Conservation (phyloP, 2,888 invertebrate species). For the Drosophila peninsularis region DNA sequence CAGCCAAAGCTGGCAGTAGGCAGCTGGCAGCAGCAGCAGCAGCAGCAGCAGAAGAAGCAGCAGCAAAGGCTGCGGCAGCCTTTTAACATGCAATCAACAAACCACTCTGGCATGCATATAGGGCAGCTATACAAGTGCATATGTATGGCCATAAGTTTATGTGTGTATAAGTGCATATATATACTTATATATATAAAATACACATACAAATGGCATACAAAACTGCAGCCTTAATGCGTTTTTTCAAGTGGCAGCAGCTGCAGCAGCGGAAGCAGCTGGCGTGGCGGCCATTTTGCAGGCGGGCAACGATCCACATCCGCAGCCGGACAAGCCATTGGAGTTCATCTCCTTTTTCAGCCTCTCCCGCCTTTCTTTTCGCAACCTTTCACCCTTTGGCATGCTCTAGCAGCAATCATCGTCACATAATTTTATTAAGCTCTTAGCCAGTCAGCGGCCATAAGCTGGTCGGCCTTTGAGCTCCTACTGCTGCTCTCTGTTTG, state of each 20-base stretch:
- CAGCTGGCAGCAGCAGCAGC: slow-evolving; percentile 25
- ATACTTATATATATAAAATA: slow-evolving; percentile 30
- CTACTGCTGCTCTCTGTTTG: slow-evolving; percentile 27
- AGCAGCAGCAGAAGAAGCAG: slow-evolving; percentile 8
- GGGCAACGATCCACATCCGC: slow-evolving; percentile 59
- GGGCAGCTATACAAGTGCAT: slow-evolving; percentile 61
- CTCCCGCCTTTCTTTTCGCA: background rate
- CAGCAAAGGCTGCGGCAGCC: slow-evolving; percentile 52
- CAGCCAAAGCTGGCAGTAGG: slow-evolving; percentile 33
- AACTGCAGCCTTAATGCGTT: slow-evolving; percentile 76
- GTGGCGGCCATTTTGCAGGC: slow-evolving; percentile 56
- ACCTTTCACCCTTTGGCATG: slow-evolving; percentile 7
- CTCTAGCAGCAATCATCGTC: slow-evolving; percentile 71
- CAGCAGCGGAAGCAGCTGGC: slow-evolving; percentile 46
- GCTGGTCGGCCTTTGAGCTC: slow-evolving; percentile 23
- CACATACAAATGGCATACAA: slow-evolving; percentile 62
- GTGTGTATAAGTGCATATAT: slow-evolving; percentile 35
- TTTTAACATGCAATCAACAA: slow-evolving; percentile 80
- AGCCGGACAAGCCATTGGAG: slow-evolving; percentile 41
- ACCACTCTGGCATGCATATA: slow-evolving; percentile 76
- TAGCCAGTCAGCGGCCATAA: slow-evolving; percentile 57
- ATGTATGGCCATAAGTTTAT: slow-evolving; percentile 36
- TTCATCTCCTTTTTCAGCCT: slow-evolving; percentile 3
- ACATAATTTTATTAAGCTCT: slow-evolving; percentile 79
- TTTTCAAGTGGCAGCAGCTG: slow-evolving; percentile 69